These are phyloP conservation scores for Otocyon megalotis DNA, from an alignment of 2,113 vertebrate species.

Conservation along the genomic window DNA sequence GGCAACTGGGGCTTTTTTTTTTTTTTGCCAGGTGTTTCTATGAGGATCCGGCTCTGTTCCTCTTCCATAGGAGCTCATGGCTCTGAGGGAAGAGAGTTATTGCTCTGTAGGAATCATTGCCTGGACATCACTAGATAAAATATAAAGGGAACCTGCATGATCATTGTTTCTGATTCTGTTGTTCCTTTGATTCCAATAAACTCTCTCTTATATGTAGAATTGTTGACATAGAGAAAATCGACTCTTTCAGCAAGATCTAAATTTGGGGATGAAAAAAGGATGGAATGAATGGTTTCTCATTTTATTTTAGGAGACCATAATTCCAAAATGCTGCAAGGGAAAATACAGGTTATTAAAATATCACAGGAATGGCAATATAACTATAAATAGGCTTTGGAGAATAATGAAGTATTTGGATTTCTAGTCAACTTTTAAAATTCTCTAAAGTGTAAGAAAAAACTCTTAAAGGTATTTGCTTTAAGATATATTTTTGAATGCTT, in stretches of 20 bases:
- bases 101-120: background rate
- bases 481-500: background rate
- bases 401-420: background rate
- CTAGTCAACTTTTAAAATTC: background rate
- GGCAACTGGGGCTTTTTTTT: background rate
- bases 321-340: background rate
- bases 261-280: background rate
- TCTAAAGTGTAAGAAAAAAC: background rate
- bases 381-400: background rate
- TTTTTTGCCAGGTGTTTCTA: background rate
- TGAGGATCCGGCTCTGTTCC: background rate
- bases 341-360: background rate
- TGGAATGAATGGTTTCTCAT: background rate
- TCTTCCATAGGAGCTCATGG: background rate
- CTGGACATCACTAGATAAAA: background rate
- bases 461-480: background rate
- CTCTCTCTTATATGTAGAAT: background rate
- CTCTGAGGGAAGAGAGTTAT: background rate
- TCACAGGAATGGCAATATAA: background rate
- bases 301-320: background rate
- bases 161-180: background rate
- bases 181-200: background rate
- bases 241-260: conserved; percentile 15
- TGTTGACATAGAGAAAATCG: background rate
- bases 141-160: background rate